phyloP scores from a whole-genome alignment of 2,888 invertebrate genomes.

The Caenorhabditis sp. region DNA sequence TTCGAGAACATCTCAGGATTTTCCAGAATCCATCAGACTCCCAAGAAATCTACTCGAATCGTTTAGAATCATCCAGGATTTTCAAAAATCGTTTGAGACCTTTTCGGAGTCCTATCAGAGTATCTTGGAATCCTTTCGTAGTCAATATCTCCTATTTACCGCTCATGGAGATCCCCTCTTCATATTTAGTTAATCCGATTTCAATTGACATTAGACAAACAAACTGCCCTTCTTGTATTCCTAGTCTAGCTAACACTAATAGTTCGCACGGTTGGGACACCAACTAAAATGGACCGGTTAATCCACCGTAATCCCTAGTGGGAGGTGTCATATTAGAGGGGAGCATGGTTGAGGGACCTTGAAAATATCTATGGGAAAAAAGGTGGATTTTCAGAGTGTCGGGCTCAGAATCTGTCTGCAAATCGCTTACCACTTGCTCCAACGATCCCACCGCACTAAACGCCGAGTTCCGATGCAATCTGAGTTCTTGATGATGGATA shows the following conservation, averaged over 20 bases:
- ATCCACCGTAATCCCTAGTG: constrained; percentile 1
- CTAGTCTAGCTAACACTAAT: neutral
- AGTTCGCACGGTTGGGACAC: neutral
- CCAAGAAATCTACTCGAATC: too few species aligned
- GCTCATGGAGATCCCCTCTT: neutral
- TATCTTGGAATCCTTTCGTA: too few species aligned
- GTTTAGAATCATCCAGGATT: too few species aligned
- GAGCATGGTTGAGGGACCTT: neutral
- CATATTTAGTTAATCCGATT: neutral
- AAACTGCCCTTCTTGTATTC: too few species aligned
- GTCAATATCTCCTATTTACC: neutral
- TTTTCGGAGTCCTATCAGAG: too few species aligned
- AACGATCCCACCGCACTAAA: constrained; percentile 43
- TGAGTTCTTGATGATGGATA: constrained; percentile 42
- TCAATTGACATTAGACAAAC: constrained; percentile 1
- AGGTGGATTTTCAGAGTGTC: neutral
- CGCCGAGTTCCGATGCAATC: constrained; percentile 53
- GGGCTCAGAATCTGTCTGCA: too few species aligned
- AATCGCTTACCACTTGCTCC: constrained; percentile 20
- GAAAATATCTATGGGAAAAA: too few species aligned
- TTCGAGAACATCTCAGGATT: too few species aligned
- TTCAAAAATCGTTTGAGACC: too few species aligned
- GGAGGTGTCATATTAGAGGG: neutral
- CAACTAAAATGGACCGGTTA: constrained; percentile 13
- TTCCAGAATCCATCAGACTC: too few species aligned